Percentiles rank a stretch among this genome's conserved stretches.
These are phyloP conservation scores for Gnathonemus longibarbis DNA, from an alignment of 2,113 vertebrate species.

Conservation along the genomic window DNA sequence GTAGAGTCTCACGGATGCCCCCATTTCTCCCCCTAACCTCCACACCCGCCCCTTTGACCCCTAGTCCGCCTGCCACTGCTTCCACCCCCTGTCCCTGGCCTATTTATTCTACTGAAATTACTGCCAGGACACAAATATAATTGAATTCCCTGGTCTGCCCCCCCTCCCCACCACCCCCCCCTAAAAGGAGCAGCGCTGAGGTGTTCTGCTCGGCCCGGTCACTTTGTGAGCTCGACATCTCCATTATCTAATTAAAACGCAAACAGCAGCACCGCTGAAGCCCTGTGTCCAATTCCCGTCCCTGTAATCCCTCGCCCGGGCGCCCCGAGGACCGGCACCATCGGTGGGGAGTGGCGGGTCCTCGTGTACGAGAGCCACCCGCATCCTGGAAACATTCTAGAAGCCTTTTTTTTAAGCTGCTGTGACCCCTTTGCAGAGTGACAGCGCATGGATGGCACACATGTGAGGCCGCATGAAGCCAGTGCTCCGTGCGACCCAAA, in stretches of 20 bases:
- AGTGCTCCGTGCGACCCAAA: background rate
- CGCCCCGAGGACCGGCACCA: constrained; percentile 44
- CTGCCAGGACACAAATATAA: constrained; percentile 56
- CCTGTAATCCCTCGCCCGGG: constrained; percentile 49
- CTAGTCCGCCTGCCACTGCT: constrained; percentile 1
- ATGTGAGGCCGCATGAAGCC: background rate
- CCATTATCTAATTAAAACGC: constrained; percentile 42
- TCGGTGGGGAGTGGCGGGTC: constrained; percentile 45
- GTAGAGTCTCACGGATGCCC: background rate
- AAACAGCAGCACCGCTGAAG: constrained; percentile 21
- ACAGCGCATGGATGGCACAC: background rate
- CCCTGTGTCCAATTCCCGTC: constrained; percentile 46
- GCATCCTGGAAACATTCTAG: background rate
- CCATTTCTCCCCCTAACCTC: constrained; percentile 7
- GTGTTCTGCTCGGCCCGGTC: constrained; percentile 35
- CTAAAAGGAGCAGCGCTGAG: constrained; percentile 47
- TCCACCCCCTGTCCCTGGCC: constrained; percentile 32
- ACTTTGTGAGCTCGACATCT: constrained; percentile 40
- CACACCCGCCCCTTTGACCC: background rate
- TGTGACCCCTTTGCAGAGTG: background rate
- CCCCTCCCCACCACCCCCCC: constrained; percentile 18
- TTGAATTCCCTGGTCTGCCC: constrained; percentile 53
- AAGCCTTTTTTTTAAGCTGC: background rate
- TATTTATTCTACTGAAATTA: constrained; percentile 56
- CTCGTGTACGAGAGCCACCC: background rate